Percentiles rank a stretch among this genome's conserved stretches.
Evolutionary conservation across 2,888 invertebrate genomes (phyloP).

Genomic region (Empis stercorea): DNA sequence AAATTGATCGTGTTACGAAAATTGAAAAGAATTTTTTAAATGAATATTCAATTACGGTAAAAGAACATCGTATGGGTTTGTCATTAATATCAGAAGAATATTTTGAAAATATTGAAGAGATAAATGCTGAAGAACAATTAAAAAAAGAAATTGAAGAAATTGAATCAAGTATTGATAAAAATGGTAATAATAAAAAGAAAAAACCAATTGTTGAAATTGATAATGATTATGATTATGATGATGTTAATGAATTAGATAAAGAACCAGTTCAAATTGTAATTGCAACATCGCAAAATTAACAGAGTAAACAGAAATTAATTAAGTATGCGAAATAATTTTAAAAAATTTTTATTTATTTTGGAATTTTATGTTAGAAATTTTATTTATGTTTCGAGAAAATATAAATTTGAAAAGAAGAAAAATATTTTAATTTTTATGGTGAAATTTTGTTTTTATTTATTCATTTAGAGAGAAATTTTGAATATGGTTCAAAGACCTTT

Average conservation of each 20-base stretch:
- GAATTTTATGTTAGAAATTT: no score
- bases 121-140: slow-evolving; percentile 4
- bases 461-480: no score
- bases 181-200: not conserved
- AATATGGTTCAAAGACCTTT: no score
- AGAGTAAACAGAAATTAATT: not conserved
- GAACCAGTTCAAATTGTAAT: not conserved
- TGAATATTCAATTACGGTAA: slow-evolving; percentile 26
- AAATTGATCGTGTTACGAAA: slow-evolving; percentile 23
- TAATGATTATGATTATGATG: slow-evolving; percentile 8
- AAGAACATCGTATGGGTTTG: slow-evolving; percentile 23
- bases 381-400: no score
- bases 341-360: not conserved
- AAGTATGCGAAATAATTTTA: not conserved
- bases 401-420: not conserved
- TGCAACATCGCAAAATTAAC: no score
- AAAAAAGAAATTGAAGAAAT: not conserved
- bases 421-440: not conserved
- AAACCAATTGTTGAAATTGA: slow-evolving; percentile 9
- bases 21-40: slow-evolving; percentile 29
- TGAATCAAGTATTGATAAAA: no score
- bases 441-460: not conserved
- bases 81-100: slow-evolving; percentile 27
- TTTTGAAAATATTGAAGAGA: slow-evolving; percentile 22
- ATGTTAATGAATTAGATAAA: not conserved